phyloP scores from a whole-genome alignment of 2,888 invertebrate species.

The Cetonia aurata region DNA sequence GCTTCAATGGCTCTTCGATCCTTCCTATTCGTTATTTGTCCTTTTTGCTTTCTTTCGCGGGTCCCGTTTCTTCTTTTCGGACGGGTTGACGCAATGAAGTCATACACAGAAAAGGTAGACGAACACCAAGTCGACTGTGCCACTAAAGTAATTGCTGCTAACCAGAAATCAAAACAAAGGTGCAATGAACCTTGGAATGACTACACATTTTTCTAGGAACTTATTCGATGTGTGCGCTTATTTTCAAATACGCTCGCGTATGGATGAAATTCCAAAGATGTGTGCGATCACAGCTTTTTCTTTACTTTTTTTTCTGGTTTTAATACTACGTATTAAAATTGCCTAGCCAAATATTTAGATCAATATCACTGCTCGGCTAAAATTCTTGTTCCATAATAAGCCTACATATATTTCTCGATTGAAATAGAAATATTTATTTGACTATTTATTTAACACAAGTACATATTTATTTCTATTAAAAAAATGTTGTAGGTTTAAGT shows the following conservation, averaged over 20 bases:
- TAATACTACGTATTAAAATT: no score
- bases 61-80: constrained; percentile 12
- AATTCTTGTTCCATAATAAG: no score
- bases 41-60: constrained; percentile 11
- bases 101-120: not conserved
- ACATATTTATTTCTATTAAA: no score
- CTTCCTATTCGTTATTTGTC: constrained; percentile 12
- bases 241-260: not conserved
- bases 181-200: constrained; percentile 39
- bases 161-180: constrained; percentile 45
- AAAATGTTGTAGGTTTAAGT: no score
- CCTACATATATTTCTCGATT: no score
- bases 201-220: constrained; percentile 17
- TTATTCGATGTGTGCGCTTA: constrained; percentile 4
- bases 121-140: constrained; percentile 24
- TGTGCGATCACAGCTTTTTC: no score
- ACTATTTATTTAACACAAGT: no score
- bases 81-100: constrained; percentile 2
- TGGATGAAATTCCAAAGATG: no score
- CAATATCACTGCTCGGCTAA: no score
- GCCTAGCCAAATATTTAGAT: no score
- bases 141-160: constrained; percentile 38
- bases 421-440: no score
- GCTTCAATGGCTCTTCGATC: constrained; percentile 15
- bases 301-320: no score